A percentile compares a stretch with the other conserved stretches of the same genome.
Conservation (phyloP, 2,113 vertebrate species). For the Pseudopipra pipra region DNA sequence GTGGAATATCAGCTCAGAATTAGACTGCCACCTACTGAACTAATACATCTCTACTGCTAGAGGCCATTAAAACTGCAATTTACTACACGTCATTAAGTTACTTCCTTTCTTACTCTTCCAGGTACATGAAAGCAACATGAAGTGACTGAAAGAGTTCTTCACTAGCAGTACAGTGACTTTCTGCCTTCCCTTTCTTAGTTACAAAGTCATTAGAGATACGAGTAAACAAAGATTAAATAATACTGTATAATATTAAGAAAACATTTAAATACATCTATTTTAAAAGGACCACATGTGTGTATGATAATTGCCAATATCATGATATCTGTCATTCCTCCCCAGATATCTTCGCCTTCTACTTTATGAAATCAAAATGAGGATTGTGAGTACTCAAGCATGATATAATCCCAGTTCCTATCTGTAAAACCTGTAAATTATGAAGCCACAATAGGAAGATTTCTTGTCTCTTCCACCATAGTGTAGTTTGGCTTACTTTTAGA, state of each 20-base stretch:
- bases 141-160: neutral
- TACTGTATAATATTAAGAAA: neutral
- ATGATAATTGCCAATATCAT: neutral
- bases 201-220: neutral
- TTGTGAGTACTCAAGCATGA: neutral
- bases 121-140: neutral
- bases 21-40: slow-evolving; percentile 22
- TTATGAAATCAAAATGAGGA: neutral
- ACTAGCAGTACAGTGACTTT: neutral
- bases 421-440: neutral
- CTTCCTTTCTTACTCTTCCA: neutral
- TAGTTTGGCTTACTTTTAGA: neutral
- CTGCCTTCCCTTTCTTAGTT: neutral
- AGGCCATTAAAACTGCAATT: neutral
- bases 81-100: neutral
- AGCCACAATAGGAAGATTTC: neutral
- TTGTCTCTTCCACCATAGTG: neutral
- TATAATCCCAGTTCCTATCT: neutral
- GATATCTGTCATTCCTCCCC: neutral
- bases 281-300: neutral
- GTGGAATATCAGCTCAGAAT: neutral
- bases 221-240: neutral
- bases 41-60: neutral
- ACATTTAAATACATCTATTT: neutral
- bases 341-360: neutral